Evolutionary conservation across 2,797 vertebrate species (phyloP).

Genomic region (Halcyon leucocephala): DNA sequence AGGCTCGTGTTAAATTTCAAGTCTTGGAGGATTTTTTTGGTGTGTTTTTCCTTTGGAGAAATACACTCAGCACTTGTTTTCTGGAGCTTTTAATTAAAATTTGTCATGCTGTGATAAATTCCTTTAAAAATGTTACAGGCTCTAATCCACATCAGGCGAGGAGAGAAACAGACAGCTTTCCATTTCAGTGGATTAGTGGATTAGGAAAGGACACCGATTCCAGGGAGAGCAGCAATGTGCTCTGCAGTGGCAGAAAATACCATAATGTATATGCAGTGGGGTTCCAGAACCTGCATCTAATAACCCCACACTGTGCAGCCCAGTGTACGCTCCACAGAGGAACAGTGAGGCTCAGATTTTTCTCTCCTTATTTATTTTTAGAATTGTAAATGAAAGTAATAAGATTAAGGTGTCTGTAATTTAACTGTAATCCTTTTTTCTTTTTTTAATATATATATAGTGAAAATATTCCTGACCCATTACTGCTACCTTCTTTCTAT

Average conservation of each 20-base stretch:
- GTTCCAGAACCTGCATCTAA: not conserved
- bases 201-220: not conserved
- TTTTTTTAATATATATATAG: not conserved
- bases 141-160: not conserved
- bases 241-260: not conserved
- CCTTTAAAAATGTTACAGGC: not conserved
- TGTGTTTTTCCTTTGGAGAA: not conserved
- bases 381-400: conserved; percentile 49
- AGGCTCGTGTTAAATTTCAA: not conserved
- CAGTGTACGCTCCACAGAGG: not conserved
- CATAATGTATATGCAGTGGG: not conserved
- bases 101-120: not conserved
- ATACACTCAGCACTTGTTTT: not conserved
- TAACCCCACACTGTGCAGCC: not conserved
- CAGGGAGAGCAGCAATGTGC: not conserved
- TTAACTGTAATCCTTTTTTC: not conserved
- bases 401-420: not conserved
- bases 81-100: conserved; percentile 49
- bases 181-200: not conserved
- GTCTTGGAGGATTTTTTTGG: not conserved
- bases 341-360: not conserved
- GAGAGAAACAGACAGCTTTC: not conserved
- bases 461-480: not conserved
- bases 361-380: conserved; percentile 72
- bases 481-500: not conserved